These are phyloP conservation scores for Pipistrellus pipistrellus DNA, from an alignment of 2,797 vertebrate genomes.

Conservation along the genomic window DNA sequence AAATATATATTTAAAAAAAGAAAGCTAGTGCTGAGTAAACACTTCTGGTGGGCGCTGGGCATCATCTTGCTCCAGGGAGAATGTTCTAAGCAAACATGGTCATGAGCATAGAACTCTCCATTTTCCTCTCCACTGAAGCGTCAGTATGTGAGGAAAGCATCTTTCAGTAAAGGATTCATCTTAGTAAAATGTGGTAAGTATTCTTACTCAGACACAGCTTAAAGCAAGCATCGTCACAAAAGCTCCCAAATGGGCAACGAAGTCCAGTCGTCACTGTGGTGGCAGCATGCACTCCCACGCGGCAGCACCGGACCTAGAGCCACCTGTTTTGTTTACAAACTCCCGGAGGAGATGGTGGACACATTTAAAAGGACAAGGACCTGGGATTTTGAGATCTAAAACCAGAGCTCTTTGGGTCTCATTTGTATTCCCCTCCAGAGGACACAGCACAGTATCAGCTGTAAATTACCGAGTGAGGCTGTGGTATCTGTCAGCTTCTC, in stretches of 20 bases:
- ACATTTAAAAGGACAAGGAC: background rate
- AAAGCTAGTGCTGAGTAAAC: background rate
- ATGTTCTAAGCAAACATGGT: background rate
- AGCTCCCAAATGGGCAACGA: background rate
- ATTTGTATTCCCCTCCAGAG: background rate
- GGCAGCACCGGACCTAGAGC: background rate
- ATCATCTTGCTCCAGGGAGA: background rate
- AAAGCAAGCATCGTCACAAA: background rate
- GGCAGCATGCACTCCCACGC: background rate
- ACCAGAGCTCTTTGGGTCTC: background rate
- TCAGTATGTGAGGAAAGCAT: background rate
- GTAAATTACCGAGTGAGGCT: background rate
- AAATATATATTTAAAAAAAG: no score
- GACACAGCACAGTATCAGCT: accelerated
- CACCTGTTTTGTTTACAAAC: background rate
- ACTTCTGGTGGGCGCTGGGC: background rate
- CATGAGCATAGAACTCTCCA: background rate
- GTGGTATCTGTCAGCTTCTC: background rate
- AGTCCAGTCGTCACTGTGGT: background rate
- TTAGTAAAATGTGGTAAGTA: background rate
- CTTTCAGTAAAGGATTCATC: background rate
- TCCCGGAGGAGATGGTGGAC: background rate
- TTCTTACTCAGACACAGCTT: background rate
- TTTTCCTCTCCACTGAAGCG: background rate
- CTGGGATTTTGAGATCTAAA: background rate